phyloP scores from a whole-genome alignment of 1,140 invertebrate genomes.

The Chelonus insularis region DNA sequence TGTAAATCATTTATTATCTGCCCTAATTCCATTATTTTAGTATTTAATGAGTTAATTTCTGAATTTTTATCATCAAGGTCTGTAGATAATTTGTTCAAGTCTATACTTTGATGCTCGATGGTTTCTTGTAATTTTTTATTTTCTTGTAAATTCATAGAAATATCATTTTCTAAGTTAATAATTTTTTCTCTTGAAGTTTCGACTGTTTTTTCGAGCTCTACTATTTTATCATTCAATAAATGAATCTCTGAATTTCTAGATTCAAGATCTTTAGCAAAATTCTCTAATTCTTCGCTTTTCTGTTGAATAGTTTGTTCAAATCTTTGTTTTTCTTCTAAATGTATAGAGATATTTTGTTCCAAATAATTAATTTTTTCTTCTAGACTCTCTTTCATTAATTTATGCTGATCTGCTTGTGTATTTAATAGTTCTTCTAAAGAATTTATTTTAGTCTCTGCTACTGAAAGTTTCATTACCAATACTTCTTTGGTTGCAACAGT shows the following conservation, averaged over 20 bases:
- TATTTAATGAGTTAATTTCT: neutral
- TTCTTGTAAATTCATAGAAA: too few relatives aligned
- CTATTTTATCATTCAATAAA: too few relatives aligned
- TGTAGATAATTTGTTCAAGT: too few relatives aligned
- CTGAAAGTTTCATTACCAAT: constrained; percentile 1
- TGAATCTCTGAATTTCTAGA: too few relatives aligned
- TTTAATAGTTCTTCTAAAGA: neutral
- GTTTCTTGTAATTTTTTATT: too few relatives aligned
- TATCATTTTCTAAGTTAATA: too few relatives aligned
- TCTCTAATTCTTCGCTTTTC: neutral
- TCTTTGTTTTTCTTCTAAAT: neutral
- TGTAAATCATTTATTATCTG: too few relatives aligned
- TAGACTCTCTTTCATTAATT: too few relatives aligned
- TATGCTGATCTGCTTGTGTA: neutral
- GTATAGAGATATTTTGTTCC: neutral
- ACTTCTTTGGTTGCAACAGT: constrained; percentile 7
- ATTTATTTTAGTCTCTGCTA: constrained; percentile 1
- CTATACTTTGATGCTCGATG: too few relatives aligned
- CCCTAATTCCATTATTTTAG: neutral
- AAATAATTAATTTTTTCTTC: too few relatives aligned
- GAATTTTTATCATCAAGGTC: neutral
- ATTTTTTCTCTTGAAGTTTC: too few relatives aligned
- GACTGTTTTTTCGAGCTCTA: too few relatives aligned
- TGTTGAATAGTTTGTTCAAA: neutral
- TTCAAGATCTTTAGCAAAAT: neutral